Conservation (phyloP, 2,797 vertebrate species). For the Picus viridis region DNA sequence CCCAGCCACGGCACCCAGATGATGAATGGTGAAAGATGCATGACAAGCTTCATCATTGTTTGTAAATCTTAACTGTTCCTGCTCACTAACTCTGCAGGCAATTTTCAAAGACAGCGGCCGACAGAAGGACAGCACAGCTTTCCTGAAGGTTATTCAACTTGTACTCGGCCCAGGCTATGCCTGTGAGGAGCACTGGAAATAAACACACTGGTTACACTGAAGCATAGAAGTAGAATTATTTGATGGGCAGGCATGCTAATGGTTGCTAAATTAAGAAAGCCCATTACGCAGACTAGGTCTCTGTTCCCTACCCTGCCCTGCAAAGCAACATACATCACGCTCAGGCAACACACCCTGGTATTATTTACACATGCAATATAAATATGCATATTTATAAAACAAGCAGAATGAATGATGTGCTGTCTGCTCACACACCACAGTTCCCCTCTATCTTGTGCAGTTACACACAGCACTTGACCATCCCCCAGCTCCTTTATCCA, state of each 20-base stretch:
- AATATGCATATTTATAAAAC: conserved; percentile 5
- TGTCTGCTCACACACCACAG: neutral
- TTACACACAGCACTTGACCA: fast-evolving
- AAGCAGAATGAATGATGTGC: neutral
- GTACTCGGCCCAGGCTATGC: conserved; percentile 87
- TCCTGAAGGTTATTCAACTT: conserved; percentile 99
- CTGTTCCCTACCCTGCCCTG: fast-evolving
- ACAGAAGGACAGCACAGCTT: conserved; percentile 95
- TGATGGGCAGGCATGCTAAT: neutral
- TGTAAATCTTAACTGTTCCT: conserved; percentile 99
- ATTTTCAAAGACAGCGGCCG: conserved; percentile 98
- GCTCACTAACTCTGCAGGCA: conserved; percentile 99
- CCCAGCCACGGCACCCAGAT: conserved; percentile 91
- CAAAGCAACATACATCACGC: neutral
- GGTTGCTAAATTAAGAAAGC: conserved; percentile 37
- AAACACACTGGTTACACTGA: conserved; percentile 45
- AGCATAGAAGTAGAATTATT: neutral
- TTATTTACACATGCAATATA: conserved; percentile 12
- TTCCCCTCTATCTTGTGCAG: neutral
- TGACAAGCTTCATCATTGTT: conserved; percentile 99
- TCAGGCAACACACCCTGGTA: neutral
- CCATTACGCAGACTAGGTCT: neutral
- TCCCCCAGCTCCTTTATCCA: neutral
- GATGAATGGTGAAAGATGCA: conserved; percentile 99
- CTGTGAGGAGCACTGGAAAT: conserved; percentile 68